Evolutionary conservation across 53 echinoderm and acorn worm species (phyloP), one percentile per base, ranked within the genome.

Genomic region (Apostichopus leukothele): DNA sequence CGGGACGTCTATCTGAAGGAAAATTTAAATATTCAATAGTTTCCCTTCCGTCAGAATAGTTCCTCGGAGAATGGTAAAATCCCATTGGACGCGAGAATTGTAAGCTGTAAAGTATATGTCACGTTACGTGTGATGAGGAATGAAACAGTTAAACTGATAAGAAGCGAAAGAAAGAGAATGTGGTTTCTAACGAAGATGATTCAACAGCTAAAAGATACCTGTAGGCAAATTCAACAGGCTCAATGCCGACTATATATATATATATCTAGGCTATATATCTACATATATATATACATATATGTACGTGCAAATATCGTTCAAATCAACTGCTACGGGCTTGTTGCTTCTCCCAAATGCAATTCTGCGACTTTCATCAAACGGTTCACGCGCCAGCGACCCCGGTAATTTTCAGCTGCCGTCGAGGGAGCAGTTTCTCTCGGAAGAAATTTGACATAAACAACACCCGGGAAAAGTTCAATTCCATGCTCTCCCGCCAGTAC

Each of bases 361-460:
- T 67, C 67, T 86, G 86, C 50, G 61, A 86, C 71, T 86, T 86
- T 86, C 86, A 86, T 86, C 86, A 86, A 86, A 66, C 71, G 71
- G 67, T 86, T 86, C 86, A 86, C 86, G 86, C 86, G 23, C 86
- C 27, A 86, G 71, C 66, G 86, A 86, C 51, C 86, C 71, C 86
- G 51, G 86, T 86, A 86, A 86, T 86, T 86, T 86, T 86, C 86
- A 86, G 86, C 86, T 86, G 86, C 51, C 61, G 86, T 61, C 86
- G 86, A 68, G 86, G 86, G 86, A 86, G 61, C 86, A 86, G 86
- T 86, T 86, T 86, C 86, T 68, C 86, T 50, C 86, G 71, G 71
- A 61, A n/a, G 61, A 67, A 86, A 86, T 67, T 66, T 39, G 86
- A 67, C 71, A 86, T 86, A 86, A 86, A 86, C 86, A 86, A 86